Percentiles rank a stretch among this genome's conserved stretches.
These are phyloP conservation scores for Hirundichthys speculiger DNA, from an alignment of 2,113 vertebrate genomes.

Conservation along the genomic window DNA sequence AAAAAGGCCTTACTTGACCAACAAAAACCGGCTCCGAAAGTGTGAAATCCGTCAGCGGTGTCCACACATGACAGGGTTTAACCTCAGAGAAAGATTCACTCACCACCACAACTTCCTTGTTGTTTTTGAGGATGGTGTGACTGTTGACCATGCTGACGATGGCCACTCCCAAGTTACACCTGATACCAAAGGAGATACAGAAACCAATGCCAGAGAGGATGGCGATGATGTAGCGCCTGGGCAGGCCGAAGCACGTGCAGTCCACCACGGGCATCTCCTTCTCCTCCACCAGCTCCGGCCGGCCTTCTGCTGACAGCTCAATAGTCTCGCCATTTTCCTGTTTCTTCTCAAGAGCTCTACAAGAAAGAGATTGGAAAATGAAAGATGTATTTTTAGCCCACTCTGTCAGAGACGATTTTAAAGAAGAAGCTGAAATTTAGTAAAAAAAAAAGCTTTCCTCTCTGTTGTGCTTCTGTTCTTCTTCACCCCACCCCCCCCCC, in stretches of 20 bases:
- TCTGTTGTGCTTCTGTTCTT: too few relatives aligned
- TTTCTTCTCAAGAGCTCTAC: conserved; percentile 87
- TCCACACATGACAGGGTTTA: too few relatives aligned
- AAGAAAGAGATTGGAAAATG: not conserved
- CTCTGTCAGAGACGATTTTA: too few relatives aligned
- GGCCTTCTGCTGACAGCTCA: conserved; percentile 88
- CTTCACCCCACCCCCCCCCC: too few relatives aligned
- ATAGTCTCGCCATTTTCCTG: conserved; percentile 89
- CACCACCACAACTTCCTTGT: conserved; percentile 87
- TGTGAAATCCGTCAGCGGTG: not conserved
- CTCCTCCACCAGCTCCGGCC: conserved; percentile 83
- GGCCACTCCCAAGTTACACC: conserved; percentile 93
- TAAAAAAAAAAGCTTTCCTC: too few relatives aligned
- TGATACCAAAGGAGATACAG: conserved; percentile 94
- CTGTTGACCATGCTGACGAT: conserved; percentile 96
- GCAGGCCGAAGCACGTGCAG: conserved; percentile 92
- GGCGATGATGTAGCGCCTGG: conserved; percentile 92
- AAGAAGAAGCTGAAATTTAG: too few relatives aligned
- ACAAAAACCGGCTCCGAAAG: not conserved
- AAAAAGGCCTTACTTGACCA: too few relatives aligned
- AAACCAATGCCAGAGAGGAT: conserved; percentile 93
- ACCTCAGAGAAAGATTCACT: conserved; percentile 20
- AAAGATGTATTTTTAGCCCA: too few relatives aligned
- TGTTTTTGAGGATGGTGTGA: conserved; percentile 83
- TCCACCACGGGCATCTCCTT: conserved; percentile 87